These are phyloP conservation scores for Acanthoscelides obtectus DNA, from an alignment of 2,888 invertebrate genomes.

Conservation along the genomic window DNA sequence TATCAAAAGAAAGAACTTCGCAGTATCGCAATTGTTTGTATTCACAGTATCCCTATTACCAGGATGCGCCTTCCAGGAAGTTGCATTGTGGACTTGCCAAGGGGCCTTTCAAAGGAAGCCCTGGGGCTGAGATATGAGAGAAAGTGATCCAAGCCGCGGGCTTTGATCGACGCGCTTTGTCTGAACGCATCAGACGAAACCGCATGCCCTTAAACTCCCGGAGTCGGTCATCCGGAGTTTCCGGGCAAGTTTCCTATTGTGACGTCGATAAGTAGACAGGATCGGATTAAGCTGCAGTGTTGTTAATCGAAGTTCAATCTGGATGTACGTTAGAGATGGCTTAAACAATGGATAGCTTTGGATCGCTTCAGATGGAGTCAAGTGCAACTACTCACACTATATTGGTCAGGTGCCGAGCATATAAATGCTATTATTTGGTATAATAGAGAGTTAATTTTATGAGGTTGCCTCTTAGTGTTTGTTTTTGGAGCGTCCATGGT, in stretches of 20 bases:
- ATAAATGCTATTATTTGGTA: too few relatives aligned
- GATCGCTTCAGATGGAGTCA: too few relatives aligned
- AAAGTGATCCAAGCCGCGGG: not conserved
- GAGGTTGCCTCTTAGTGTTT: too few relatives aligned
- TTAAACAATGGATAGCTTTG: too few relatives aligned
- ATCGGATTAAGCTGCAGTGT: not conserved
- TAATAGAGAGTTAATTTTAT: too few relatives aligned
- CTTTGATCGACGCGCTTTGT: not conserved
- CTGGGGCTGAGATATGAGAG: not conserved
- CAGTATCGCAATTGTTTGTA: too few relatives aligned
- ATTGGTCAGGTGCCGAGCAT: too few relatives aligned
- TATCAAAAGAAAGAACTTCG: too few relatives aligned
- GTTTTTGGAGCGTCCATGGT: too few relatives aligned
- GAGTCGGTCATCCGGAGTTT: not conserved
- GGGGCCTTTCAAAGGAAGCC: not conserved
- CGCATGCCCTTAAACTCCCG: not conserved
- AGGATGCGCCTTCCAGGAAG: not conserved
- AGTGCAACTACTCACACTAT: too few relatives aligned
- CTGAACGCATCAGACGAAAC: not conserved
- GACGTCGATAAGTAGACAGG: not conserved
- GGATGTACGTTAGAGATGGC: too few relatives aligned
- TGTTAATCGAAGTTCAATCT: not conserved
- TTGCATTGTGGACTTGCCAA: not conserved
- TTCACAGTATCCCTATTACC: too few relatives aligned
- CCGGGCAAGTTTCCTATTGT: not conserved